Percentiles rank a stretch among this genome's conserved stretches.
Conservation (phyloP, 2,888 invertebrate species). For the Drosophila atripex region DNA sequence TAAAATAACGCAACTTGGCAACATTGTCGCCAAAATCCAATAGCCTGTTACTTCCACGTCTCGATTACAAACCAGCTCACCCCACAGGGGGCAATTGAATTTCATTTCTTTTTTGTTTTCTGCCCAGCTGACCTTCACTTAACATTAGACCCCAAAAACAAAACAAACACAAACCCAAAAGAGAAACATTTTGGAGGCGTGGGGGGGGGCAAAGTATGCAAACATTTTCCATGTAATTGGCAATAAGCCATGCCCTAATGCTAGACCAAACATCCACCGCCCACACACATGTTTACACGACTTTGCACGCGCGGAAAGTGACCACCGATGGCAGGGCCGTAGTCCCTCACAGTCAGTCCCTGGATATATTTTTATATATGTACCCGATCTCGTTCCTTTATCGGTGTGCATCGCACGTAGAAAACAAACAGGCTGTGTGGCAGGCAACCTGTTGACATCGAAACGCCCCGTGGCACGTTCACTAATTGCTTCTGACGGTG, state of each 20-base stretch:
- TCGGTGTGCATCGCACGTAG: conserved; percentile 18
- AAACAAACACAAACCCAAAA: conserved; percentile 39
- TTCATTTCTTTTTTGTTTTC: conserved; percentile 10
- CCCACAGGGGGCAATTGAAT: conserved; percentile 9
- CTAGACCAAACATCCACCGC: conserved; percentile 21
- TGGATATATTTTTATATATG: not conserved
- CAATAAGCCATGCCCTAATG: conserved; percentile 51
- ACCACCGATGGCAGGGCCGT: not conserved
- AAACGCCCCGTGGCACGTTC: conserved; percentile 45
- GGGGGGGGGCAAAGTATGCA: conserved; percentile 30
- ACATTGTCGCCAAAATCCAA: not conserved
- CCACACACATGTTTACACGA: conserved; percentile 37
- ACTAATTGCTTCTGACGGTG: conserved; percentile 71
- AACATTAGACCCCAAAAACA: conserved; percentile 38
- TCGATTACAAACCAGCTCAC: conserved; percentile 24
- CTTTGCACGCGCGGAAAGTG: conserved; percentile 15
- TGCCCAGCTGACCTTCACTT: conserved; percentile 50
- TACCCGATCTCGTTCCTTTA: not conserved
- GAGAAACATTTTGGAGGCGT: conserved; percentile 5
- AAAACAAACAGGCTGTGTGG: conserved; percentile 40
- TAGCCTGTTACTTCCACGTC: conserved; percentile 4
- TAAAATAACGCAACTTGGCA: not conserved
- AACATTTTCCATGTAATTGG: conserved; percentile 56
- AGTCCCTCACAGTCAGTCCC: conserved; percentile 3
- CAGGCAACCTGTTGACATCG: conserved; percentile 73